Percentiles rank a stretch among this genome's conserved stretches.
Conservation (phyloP, 2,113 vertebrate genomes). For the Gymnocephalus cernua region DNA sequence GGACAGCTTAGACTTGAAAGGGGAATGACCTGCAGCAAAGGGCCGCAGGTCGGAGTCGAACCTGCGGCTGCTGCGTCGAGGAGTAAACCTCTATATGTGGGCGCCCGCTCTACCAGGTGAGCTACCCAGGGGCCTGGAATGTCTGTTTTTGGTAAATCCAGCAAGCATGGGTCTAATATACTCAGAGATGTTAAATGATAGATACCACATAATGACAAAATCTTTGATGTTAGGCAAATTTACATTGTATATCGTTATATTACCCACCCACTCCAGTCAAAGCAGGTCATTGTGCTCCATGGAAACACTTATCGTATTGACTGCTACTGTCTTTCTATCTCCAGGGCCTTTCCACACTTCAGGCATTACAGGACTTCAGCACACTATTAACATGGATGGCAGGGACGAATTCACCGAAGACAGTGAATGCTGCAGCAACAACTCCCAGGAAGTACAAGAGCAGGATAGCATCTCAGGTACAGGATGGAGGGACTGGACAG, state of each 20-base stretch:
- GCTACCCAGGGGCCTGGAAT: no score
- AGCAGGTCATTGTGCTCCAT: neutral
- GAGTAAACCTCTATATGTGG: no score
- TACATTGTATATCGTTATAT: neutral
- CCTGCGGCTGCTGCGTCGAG: no score
- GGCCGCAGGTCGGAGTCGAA: no score
- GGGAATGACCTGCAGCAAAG: no score
- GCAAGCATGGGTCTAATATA: neutral
- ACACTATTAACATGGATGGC: slow-evolving; percentile 85
- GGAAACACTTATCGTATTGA: neutral
- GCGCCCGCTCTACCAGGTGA: no score
- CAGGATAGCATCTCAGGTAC: slow-evolving; percentile 86
- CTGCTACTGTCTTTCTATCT: slow-evolving; percentile 8
- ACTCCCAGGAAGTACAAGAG: slow-evolving; percentile 83
- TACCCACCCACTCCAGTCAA: neutral
- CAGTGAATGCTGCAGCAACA: slow-evolving; percentile 84
- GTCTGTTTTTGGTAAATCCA: neutral
- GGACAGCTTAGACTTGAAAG: no score
- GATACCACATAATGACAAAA: neutral
- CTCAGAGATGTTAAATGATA: neutral
- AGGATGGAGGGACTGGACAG: slow-evolving; percentile 32
- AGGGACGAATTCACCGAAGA: slow-evolving; percentile 85
- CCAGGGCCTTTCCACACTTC: slow-evolving; percentile 86
- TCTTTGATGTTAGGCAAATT: neutral
- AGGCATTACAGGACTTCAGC: slow-evolving; percentile 82